Evolutionary conservation across 2,888 invertebrate genomes (phyloP).

Genomic region (Ellobium chinense): DNA sequence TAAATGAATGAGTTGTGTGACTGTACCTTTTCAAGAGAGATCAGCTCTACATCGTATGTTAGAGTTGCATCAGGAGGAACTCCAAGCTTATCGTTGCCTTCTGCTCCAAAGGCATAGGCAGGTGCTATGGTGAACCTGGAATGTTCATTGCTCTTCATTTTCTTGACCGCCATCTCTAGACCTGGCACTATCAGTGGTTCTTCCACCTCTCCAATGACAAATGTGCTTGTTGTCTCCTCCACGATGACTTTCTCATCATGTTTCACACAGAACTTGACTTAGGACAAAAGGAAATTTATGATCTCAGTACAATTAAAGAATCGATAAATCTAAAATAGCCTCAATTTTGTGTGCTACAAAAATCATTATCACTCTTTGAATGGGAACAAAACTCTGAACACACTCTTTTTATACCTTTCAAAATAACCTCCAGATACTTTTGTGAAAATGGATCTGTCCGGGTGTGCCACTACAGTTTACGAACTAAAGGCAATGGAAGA

Average conservation of each 20-base stretch:
- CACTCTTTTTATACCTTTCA: no score
- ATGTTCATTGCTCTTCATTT: constrained; percentile 89
- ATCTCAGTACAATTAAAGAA: no score
- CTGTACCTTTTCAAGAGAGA: constrained; percentile 88
- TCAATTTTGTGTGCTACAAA: no score
- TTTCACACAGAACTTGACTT: constrained; percentile 87
- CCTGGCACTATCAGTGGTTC: constrained; percentile 89
- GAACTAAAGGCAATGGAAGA: no score
- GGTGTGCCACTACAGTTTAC: no score
- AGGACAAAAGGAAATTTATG: not conserved
- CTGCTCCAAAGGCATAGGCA: constrained; percentile 88
- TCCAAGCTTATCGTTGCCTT: constrained; percentile 85
- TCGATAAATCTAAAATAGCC: no score
- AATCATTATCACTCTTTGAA: no score
- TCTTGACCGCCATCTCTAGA: constrained; percentile 81
- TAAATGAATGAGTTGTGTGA: not conserved
- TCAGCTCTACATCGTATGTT: constrained; percentile 88
- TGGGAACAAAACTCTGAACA: no score
- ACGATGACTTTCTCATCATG: constrained; percentile 84
- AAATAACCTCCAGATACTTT: no score
- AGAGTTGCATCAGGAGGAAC: constrained; percentile 87
- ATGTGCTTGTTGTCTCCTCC: constrained; percentile 90
- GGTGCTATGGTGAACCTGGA: constrained; percentile 84
- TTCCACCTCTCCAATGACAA: constrained; percentile 91
- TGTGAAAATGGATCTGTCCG: no score